phyloP scores from a whole-genome alignment of 2,888 invertebrate species.

The Plusia festucae region DNA sequence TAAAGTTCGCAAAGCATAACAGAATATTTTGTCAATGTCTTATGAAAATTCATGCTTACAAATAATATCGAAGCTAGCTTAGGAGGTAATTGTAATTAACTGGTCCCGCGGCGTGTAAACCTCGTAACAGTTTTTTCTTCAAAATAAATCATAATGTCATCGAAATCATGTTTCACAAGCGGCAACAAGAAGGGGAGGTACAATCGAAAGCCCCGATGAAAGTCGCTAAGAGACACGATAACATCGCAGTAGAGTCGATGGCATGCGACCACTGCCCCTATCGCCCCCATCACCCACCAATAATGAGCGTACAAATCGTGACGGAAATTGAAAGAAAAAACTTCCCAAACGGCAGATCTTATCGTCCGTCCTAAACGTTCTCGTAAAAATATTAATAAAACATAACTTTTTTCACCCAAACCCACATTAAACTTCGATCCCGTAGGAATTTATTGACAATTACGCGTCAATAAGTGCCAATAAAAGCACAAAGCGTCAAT shows the following conservation, averaged over 20 bases:
- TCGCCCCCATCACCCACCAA: conserved; percentile 87
- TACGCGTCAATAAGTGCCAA: conserved; percentile 89
- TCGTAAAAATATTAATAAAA: conserved; percentile 90
- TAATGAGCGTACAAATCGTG: conserved; percentile 89
- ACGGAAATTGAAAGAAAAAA: conserved; percentile 89
- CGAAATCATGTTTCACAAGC: conserved; percentile 83
- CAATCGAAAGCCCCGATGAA: conserved; percentile 85
- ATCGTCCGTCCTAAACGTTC: conserved; percentile 87
- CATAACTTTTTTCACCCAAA: conserved; percentile 89
- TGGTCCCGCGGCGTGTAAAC: no score
- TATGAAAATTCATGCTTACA: neutral
- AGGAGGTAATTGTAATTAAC: no score
- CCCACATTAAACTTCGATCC: conserved; percentile 89
- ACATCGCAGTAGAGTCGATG: conserved; percentile 79
- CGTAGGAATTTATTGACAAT: conserved; percentile 89
- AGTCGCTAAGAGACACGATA: conserved; percentile 86
- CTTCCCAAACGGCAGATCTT: conserved; percentile 87
- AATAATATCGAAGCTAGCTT: no score
- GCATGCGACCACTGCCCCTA: conserved; percentile 87
- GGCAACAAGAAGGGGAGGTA: conserved; percentile 69
- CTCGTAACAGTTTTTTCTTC: conserved; percentile 66
- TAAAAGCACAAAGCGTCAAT: conserved; percentile 88
- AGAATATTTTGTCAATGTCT: neutral
- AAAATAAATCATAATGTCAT: conserved; percentile 84
- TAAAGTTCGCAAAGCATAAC: conserved; percentile 33